Base-by-base conservation (phyloP, 2,888 invertebrate genomes). In the Drosophila macrospina region DNA sequence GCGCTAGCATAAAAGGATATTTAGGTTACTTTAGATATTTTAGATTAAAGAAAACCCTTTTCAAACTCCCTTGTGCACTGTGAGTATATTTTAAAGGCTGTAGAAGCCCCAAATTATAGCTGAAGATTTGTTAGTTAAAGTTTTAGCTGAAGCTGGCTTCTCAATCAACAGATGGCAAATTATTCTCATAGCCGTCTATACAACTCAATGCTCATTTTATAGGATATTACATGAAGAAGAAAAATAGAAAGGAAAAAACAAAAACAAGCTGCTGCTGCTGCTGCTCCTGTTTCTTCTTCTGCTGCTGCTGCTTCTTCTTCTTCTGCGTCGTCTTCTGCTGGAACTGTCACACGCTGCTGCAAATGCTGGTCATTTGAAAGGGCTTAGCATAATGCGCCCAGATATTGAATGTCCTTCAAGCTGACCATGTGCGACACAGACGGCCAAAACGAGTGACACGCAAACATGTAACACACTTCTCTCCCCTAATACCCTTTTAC, bases 341-440 rank as follows among this genome's bases (percentile, higher is more conserved):
- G n/a, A 48, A 57, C 72, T 73, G 76, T 73, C 76, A 73, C 41
- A 56, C 47, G 65, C 57, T 55, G 74, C 59, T 74, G 76, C 44
- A 54, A 63, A 64, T 77, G 74, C 48, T 86, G 81, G 87, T 84
- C 81, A 82, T 86, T 86, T 82, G 82, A 82, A 86, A 86, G 71
- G 74, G 85, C 85, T 82, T 78, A 84, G 84, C 78, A 86, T 82
- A 86, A 82, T 86, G 78, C 87, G 73, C 65, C 61, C 26, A 70
- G 65, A 74, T 81, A 83, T 80, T 70, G 64, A 83, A 71, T 84
- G 81, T 77, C 81, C 86, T 80, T 74, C 74, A 83, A 68, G 64
- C 67, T 61, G 63, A 64, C 76, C 67, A 75, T 85, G 70, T 78
- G 87, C 69, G 68, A 83, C 86, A 82, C 83, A 79, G 68, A 44